Evolutionary conservation across 1,140 invertebrate genomes (phyloP).

Genomic region (Hypsibius dujardini): DNA sequence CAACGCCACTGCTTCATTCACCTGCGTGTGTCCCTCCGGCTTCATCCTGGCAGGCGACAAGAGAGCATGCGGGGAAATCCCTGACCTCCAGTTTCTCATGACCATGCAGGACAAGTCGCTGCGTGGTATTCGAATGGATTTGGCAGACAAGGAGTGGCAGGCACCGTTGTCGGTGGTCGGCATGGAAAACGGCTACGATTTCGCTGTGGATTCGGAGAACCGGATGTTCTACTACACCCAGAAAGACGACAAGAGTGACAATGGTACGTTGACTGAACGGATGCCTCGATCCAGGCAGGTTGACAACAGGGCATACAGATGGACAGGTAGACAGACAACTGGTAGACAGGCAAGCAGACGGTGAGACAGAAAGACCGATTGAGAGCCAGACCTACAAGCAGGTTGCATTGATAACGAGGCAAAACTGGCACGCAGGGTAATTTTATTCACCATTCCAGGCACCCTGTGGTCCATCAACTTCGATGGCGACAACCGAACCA

Average conservation of each 20-base stretch:
- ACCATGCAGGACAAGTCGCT: conserved; percentile 31
- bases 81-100: conserved; percentile 30
- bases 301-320: too few relatives aligned
- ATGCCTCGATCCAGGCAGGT: too few relatives aligned
- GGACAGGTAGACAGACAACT: too few relatives aligned
- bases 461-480: conserved; percentile 36
- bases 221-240: conserved; percentile 69
- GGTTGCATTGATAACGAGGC: too few relatives aligned
- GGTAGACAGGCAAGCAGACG: too few relatives aligned
- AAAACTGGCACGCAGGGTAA: too few relatives aligned
- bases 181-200: conserved; percentile 62
- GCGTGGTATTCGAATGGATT: conserved; percentile 28
- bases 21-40: conserved; percentile 77
- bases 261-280: conserved; percentile 27
- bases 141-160: conserved; percentile 22
- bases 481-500: conserved; percentile 59
- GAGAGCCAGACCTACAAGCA: too few relatives aligned
- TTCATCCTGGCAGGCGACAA: conserved; percentile 43
- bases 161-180: conserved; percentile 48
- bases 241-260: conserved; percentile 42
- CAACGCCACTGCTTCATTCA: conserved; percentile 47
- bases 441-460: too few relatives aligned
- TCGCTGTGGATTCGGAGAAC: conserved; percentile 74
- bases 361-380: too few relatives aligned
- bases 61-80: conserved; percentile 27